Evolutionary conservation across 2,797 vertebrate genomes (phyloP), one percentile per base, ranked within the genome.

Genomic region (Hemitrygon akajei): DNA sequence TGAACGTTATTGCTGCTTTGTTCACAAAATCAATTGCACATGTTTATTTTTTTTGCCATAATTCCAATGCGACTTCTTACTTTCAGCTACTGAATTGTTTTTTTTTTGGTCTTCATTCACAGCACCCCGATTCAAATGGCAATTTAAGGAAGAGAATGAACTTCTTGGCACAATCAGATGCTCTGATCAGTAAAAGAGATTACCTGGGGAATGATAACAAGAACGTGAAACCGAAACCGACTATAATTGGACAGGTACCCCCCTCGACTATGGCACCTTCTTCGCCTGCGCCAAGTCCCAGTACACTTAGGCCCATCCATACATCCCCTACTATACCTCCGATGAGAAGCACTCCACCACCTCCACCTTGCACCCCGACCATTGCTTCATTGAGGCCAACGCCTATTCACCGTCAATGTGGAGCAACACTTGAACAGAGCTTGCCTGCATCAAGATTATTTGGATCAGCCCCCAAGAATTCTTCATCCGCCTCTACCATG

Each of bases 141-240:
- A 98, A 98, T 94, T 97, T 99, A 95, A 97, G 98, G 84, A 99
- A 99, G 95, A 97, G 99, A 94, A 97, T 96, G 47, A 99, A 98
- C 94, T 97, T 98, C 94, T 96, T 97, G 34, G 95, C 97, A 75
- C 97, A 97, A 87, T 96, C 97, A 0, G 98, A 98, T 94, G 63
- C 96, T 16, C 97, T 97, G 60, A 95, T 95, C 94, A 96, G 97
- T 94, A 97, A 95, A 95, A 97, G 95, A 96, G 96, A 97, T 87
- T 97, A 98, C 95, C 96, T 97, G 79, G 96, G 96, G 94, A 97
- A 96, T 95, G 97, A 97, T 95, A 97, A 96, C 0, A 95, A 95
- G 0, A 94, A 94, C 11, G 94, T 95, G 5, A 94, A 94, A n/a
- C 95, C 96, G 81, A 96, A 96, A 77, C 96, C 96, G 77, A 94